phyloP scores from a whole-genome alignment of 2,888 invertebrate species.

The Zaprionus lineosus region DNA sequence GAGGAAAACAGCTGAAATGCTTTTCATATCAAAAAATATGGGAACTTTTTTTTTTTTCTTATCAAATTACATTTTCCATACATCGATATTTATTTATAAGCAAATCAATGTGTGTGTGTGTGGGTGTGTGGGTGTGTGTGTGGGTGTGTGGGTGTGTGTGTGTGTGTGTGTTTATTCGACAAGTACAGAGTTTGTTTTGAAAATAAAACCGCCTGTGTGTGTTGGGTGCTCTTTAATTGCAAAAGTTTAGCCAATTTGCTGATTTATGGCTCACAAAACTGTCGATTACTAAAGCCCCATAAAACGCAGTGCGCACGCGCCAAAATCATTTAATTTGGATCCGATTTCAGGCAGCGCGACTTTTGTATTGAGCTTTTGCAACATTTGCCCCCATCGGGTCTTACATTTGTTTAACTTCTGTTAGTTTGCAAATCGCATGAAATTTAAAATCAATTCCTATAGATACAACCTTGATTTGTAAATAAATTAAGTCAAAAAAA shows the following conservation, averaged over 20 bases:
- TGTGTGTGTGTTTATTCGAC: too few species aligned
- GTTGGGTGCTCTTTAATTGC: conserved; percentile 1
- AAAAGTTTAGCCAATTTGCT: conserved; percentile 5
- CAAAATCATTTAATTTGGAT: conserved; percentile 1
- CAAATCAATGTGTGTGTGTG: too few species aligned
- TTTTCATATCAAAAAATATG: too few species aligned
- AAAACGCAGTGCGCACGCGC: conserved; percentile 7
- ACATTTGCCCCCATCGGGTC: not conserved
- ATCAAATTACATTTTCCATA: too few species aligned
- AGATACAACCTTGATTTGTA: conserved; percentile 41
- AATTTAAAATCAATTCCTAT: conserved; percentile 18
- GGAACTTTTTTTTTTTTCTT: too few species aligned
- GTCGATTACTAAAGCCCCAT: not conserved
- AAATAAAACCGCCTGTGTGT: too few species aligned
- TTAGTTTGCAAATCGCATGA: not conserved
- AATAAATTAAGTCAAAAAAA: conserved; percentile 3
- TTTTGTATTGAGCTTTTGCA: conserved; percentile 1
- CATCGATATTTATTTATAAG: too few species aligned
- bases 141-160: too few species aligned
- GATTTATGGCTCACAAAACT: conserved; percentile 17
- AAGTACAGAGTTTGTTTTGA: too few species aligned
- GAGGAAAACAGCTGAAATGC: too few species aligned
- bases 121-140: too few species aligned
- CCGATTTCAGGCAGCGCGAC: conserved; percentile 9
- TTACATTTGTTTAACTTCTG: not conserved